Evolutionary conservation across 2,888 invertebrate genomes (phyloP).

Genomic region (Macrosiphum euphorbiae): DNA sequence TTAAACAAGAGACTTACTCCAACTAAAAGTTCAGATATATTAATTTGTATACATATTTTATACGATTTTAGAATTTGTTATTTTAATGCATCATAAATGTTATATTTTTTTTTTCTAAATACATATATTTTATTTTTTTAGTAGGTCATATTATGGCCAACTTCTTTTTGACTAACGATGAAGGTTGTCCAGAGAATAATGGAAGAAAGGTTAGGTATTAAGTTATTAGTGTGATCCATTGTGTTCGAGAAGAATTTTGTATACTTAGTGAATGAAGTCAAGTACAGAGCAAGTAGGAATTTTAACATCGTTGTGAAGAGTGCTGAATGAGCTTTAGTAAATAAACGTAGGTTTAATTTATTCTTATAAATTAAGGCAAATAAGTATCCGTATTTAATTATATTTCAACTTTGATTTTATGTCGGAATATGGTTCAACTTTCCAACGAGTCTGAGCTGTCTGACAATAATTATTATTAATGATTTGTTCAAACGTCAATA

Average conservation of each 20-base stretch:
- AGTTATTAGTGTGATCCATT: not conserved
- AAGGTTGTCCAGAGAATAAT: not conserved
- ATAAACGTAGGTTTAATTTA: not conserved
- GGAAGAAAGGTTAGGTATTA: not conserved
- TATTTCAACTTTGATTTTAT: constrained; percentile 12
- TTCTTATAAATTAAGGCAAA: not conserved
- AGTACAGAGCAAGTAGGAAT: not conserved
- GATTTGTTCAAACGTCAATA: not conserved
- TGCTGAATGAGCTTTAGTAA: not conserved
- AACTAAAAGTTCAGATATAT: not conserved
- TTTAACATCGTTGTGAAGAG: not conserved
- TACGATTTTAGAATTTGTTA: not conserved
- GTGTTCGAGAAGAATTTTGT: not conserved
- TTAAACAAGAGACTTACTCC: not conserved
- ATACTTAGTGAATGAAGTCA: not conserved
- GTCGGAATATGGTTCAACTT: not conserved
- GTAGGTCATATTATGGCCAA: not conserved
- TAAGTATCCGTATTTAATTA: not conserved
- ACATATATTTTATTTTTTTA: not conserved
- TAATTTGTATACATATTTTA: not conserved
- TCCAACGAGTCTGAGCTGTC: not conserved
- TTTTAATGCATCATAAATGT: not conserved
- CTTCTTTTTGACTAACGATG: not conserved
- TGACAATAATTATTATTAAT: not conserved
- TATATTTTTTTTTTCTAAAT: not conserved